Evolutionary conservation across 1,140 invertebrate species (phyloP).

Genomic region (Caenorhabditis remanei): DNA sequence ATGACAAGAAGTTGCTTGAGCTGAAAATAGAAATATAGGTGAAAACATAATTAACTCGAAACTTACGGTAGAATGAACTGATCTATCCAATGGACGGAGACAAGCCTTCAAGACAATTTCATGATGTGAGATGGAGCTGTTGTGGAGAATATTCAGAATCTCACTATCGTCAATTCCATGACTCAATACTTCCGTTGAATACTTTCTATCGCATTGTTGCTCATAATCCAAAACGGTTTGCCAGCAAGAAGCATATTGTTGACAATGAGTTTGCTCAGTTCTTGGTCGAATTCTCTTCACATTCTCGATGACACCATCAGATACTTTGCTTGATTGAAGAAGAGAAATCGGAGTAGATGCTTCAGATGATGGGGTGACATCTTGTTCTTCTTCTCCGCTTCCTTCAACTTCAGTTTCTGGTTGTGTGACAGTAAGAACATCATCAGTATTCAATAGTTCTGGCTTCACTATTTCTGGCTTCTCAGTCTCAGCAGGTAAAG

Average conservation of each 20-base stretch:
- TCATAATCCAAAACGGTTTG: slow-evolving; percentile 55
- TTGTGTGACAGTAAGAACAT: slow-evolving; percentile 17
- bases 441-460: slow-evolving; percentile 9
- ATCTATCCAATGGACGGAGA: slow-evolving; percentile 60
- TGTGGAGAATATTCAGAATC: slow-evolving; percentile 51
- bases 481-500: not conserved
- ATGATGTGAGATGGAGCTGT: slow-evolving; percentile 53
- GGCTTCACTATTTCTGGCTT: not conserved
- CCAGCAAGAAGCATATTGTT: slow-evolving; percentile 49
- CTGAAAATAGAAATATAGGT: slow-evolving; percentile 25
- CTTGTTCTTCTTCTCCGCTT: slow-evolving; percentile 28
- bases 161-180: slow-evolving; percentile 62
- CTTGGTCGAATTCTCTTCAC: slow-evolving; percentile 42
- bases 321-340: not conserved
- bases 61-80: slow-evolving; percentile 50
- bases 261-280: slow-evolving; percentile 35
- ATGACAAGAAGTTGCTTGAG: slow-evolving; percentile 59
- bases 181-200: slow-evolving; percentile 43
- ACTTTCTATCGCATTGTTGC: slow-evolving; percentile 56
- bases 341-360: not conserved
- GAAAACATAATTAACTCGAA: too few relatives aligned
- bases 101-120: slow-evolving; percentile 58
- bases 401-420: slow-evolving; percentile 53
- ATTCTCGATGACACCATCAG: slow-evolving; percentile 29
- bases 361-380: not conserved